These are phyloP conservation scores for Xestia rhomboidea DNA, from an alignment of 2,888 invertebrate species.

Conservation along the genomic window DNA sequence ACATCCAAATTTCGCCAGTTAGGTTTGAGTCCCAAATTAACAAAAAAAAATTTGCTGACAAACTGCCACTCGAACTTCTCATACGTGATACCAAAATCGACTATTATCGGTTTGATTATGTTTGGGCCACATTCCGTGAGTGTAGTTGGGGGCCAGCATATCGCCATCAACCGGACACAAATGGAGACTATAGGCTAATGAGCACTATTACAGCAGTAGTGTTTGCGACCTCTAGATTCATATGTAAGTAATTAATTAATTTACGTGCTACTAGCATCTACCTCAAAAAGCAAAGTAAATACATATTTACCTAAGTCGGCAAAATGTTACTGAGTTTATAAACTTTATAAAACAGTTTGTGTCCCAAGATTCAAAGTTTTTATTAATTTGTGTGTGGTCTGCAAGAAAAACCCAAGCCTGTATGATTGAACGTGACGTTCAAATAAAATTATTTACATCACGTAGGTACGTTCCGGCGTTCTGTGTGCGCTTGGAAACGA, in stretches of 20 bases:
- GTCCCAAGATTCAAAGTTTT: not conserved
- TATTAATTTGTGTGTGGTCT: not conserved
- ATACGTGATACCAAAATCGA: no score
- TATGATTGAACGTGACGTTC: slow-evolving; percentile 29
- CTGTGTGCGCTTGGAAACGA: not conserved
- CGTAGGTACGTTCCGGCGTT: not conserved
- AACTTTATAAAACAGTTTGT: not conserved
- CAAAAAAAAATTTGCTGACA: no score
- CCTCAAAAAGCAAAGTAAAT: no score
- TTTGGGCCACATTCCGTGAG: no score
- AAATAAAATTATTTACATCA: slow-evolving; percentile 30
- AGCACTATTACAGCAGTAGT: not conserved
- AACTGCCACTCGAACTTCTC: no score
- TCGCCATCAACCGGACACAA: not conserved
- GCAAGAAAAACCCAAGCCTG: not conserved
- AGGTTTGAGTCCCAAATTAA: not conserved
- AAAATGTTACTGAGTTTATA: not conserved
- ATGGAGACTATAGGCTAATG: not conserved
- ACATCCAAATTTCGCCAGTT: not conserved
- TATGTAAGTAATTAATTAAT: not conserved
- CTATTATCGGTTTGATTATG: no score
- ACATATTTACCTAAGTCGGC: not conserved
- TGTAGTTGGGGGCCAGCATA: not conserved
- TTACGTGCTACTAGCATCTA: not conserved
- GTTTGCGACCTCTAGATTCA: not conserved